Conservation (phyloP, 2,797 vertebrate genomes). For the Aythya fuligula region DNA sequence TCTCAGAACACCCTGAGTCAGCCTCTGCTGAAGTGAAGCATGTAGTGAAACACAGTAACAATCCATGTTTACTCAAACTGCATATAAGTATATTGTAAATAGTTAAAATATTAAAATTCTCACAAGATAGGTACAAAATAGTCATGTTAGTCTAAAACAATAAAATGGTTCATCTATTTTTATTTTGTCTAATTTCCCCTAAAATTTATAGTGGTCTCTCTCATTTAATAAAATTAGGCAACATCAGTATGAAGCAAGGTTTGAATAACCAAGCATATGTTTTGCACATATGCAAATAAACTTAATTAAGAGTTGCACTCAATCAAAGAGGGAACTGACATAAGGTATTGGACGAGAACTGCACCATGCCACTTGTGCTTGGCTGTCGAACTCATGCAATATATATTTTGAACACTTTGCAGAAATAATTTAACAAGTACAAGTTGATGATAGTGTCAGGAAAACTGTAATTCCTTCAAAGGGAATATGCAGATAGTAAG, state of each 20-base stretch:
- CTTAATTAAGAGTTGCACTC: conserved; percentile 25
- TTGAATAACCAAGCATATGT: conserved; percentile 38
- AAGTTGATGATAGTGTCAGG: background rate
- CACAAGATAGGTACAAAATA: background rate
- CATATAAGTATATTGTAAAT: background rate
- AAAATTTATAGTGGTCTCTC: background rate
- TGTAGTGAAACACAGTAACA: background rate
- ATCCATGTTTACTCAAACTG: background rate
- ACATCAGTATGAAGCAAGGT: conserved; percentile 33
- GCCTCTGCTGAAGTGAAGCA: background rate
- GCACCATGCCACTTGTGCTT: background rate
- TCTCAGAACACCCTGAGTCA: background rate
- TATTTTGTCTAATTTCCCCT: conserved; percentile 20
- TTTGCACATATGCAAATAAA: conserved; percentile 44
- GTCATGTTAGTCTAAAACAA: background rate
- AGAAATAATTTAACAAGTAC: background rate
- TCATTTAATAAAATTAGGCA: conserved; percentile 37
- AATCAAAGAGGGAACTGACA: background rate
- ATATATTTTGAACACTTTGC: background rate
- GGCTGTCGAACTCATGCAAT: background rate
- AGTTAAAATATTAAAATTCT: background rate
- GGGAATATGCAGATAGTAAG: background rate
- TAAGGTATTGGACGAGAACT: background rate
- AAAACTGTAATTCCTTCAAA: background rate
- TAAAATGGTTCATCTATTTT: conserved; percentile 24